Evolutionary conservation across 2,888 invertebrate genomes (phyloP), one percentile per base, ranked within the genome.

Genomic region (Aspidiotus rigidus): DNA sequence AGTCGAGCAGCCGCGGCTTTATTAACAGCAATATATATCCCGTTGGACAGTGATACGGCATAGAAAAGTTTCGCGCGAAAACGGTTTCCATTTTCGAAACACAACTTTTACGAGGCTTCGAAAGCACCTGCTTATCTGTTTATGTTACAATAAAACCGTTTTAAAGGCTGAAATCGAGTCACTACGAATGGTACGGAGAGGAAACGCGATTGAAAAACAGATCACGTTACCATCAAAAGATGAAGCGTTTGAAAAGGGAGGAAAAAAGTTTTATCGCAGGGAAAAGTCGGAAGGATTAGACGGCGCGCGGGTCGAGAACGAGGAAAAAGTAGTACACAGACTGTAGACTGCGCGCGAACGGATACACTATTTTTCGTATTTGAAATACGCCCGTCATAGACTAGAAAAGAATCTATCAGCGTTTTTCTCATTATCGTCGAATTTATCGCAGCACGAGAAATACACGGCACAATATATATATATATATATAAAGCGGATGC

Each of bases 341-440:
- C 2, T 28, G 28, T 5, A 28, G 28, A 28, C 28, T 28, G 28
- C 28, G 28, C 28, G 28, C 28, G 28, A 28, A 28, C 28, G 28
- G 28, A 28, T 28, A 28, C 28, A 28, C 28, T 28, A 28, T 28
- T 28, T 28, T 28, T 28, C 49, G 49, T 49, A 49, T 49, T 49
- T n/a, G n/a, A n/a, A 49, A 49, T 49, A 28, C 49, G 49, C 49
- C 10, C 49, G 49, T n/a, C 49, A 49, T n/a, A n/a, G 49, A 49
- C 49, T n/a, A 11, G 49, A 49, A 49, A 49, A 28, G 28, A 49
- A 49, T 49, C 49, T 49, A 49, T 49, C 49, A 49, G 49, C n/a
- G n/a, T 49, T 49, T 28, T 49, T 49, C 49, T 49, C 49, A 49
- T 49, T 49, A 49, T 49, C 49, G 49, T 49, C 49, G 49, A n/a